A percentile compares a stretch with the other conserved stretches of the same genome.
phyloP scores from a whole-genome alignment of 2,888 invertebrate species.

The Leptogaster cylindrica region DNA sequence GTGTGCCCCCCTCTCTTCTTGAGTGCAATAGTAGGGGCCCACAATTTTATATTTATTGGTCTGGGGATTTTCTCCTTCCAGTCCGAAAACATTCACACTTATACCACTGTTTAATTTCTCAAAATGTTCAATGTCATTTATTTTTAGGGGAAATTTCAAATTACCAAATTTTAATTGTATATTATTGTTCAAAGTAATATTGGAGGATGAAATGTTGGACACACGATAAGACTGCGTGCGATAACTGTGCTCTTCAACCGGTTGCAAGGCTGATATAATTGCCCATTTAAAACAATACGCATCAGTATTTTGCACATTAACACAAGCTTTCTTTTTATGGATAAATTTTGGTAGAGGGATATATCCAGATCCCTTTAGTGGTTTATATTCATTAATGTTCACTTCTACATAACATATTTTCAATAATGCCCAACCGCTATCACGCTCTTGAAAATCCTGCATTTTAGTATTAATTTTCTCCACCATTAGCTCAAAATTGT shows the following conservation, averaged over 20 bases:
- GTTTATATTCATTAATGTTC: background rate
- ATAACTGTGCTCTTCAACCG: background rate
- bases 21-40: slow-evolving; percentile 1
- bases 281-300: too few species aligned
- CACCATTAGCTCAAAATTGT: too few species aligned
- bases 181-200: slow-evolving; percentile 43
- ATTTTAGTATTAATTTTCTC: too few species aligned
- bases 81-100: slow-evolving; percentile 45
- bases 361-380: background rate
- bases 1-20: background rate
- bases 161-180: slow-evolving; percentile 45
- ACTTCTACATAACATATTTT: too few species aligned
- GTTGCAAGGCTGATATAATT: slow-evolving; percentile 48
- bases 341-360: slow-evolving; percentile 37
- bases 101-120: slow-evolving; percentile 47
- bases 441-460: too few species aligned
- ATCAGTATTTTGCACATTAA: slow-evolving; percentile 50
- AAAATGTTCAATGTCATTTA: slow-evolving; percentile 47
- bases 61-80: background rate
- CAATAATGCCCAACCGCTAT: too few species aligned
- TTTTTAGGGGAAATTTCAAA: slow-evolving; percentile 49
- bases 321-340: slow-evolving; percentile 43
- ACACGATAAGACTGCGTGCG: slow-evolving; percentile 38
- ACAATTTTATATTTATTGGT: background rate
- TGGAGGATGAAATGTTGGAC: slow-evolving; percentile 38